These are phyloP conservation scores for Pseudococcus viburni DNA, from an alignment of 2,888 invertebrate species.

Conservation along the genomic window DNA sequence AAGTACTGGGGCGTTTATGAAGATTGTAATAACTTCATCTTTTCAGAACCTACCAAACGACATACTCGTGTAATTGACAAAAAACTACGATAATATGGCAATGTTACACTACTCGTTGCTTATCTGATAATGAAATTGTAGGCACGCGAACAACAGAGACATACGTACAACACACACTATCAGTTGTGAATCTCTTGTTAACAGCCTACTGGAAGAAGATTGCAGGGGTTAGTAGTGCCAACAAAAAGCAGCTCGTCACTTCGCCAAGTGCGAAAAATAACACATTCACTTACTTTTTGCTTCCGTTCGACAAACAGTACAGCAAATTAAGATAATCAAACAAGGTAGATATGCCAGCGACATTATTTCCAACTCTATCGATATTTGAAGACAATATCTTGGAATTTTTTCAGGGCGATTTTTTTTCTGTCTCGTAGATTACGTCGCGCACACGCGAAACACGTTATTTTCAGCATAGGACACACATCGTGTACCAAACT, in stretches of 20 bases:
- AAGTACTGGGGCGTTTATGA: too few species aligned
- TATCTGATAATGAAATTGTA: too few species aligned
- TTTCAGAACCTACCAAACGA: too few species aligned
- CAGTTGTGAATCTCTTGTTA: background rate
- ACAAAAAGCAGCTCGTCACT: background rate
- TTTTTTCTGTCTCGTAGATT: background rate
- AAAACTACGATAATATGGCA: too few species aligned
- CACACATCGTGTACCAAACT: slow-evolving; percentile 45
- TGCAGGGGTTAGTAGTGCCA: too few species aligned
- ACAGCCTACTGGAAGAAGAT: background rate
- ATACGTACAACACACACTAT: background rate
- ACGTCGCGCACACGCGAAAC: background rate
- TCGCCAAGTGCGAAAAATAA: background rate
- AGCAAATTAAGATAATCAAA: background rate
- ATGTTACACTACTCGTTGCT: too few species aligned
- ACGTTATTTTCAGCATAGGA: slow-evolving; percentile 30
- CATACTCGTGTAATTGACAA: too few species aligned
- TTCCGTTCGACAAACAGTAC: background rate
- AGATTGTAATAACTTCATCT: too few species aligned
- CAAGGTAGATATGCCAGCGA: background rate
- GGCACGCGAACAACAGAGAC: background rate
- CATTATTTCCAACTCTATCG: background rate
- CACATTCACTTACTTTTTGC: slow-evolving; percentile 16
- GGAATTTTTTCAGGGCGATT: too few species aligned
- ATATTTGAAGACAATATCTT: background rate